phyloP scores from a whole-genome alignment of 2,888 invertebrate species.

The Scaptomyza parva region DNA sequence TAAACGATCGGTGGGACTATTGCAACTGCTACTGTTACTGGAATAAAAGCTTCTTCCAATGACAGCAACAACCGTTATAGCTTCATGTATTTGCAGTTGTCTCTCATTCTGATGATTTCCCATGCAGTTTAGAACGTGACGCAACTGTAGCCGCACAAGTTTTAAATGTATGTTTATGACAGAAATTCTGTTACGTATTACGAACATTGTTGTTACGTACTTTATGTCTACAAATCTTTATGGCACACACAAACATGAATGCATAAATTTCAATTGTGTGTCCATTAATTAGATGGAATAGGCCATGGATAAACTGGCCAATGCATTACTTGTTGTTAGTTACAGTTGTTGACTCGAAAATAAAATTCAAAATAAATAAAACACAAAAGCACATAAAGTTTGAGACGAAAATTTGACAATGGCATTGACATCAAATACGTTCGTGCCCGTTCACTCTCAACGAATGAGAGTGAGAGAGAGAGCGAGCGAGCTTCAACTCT shows the following conservation, averaged over 20 bases:
- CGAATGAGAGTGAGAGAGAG: no score
- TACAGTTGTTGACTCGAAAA: constrained; percentile 50
- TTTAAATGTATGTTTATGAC: constrained; percentile 42
- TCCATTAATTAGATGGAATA: constrained; percentile 52
- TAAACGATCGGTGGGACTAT: constrained; percentile 44
- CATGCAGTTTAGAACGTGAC: constrained; percentile 48
- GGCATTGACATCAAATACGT: constrained; percentile 69
- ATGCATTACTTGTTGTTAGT: constrained; percentile 47
- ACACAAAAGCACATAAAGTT: background rate
- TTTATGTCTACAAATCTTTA: constrained; percentile 25
- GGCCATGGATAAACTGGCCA: constrained; percentile 8
- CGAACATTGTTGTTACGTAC: constrained; percentile 11
- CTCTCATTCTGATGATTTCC: constrained; percentile 12
- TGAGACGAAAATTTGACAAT: constrained; percentile 41
- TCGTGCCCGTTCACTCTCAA: constrained; percentile 1
- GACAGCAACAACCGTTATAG: constrained; percentile 43
- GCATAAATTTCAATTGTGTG: constrained; percentile 42
- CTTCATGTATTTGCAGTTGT: constrained; percentile 18
- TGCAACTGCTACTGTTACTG: constrained; percentile 10
- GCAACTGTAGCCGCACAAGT: constrained; percentile 37
- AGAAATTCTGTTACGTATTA: constrained; percentile 2
- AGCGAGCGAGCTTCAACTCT: background rate
- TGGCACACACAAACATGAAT: constrained; percentile 9
- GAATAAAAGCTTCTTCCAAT: constrained; percentile 36
- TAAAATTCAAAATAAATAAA: constrained; percentile 3